Evolutionary conservation across 2,113 vertebrate species (phyloP), one percentile per base, ranked within the genome.

Genomic region (Pteruthius melanotis): DNA sequence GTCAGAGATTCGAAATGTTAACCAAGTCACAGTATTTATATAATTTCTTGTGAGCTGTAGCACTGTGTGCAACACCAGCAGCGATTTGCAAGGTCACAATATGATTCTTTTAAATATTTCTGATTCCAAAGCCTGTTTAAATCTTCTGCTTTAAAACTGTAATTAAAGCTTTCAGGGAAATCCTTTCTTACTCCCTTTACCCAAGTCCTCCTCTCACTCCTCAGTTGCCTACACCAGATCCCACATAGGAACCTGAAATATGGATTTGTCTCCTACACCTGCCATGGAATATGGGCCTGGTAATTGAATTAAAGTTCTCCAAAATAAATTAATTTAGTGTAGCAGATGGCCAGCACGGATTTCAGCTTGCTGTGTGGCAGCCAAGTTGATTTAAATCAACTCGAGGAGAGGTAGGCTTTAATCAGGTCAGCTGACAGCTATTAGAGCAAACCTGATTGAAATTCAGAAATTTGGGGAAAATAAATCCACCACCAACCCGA

Each of bases 361-460:
- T 97, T 97, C 77, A 93, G 59, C 95, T 94, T 26, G 57, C 92
- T 95, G 68, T 50, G 86, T 93, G 86, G 68, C 90, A 96, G 84
- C 82, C 92, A 94, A 97, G 86, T 56, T 95, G 75, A 95, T 93
- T 97, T 97, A 97, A 97, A 97, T 94, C 95, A 97, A 40, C 78
- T 61, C 7, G 33, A 89, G 83, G 88, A 91, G 89, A 95, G 76
- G 91, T 69, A 70, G 2, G 27, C 63, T 97, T 96, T 96, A 97
- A 96, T 95, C 93, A 95, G 93, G 93, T 97, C 96, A 98, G 93
- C 87, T 69, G 93, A 96, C 87, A 95, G 77, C 95, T 95, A 91
- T 90, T 96, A 95, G 50, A 94, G 87, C 59, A 95, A 95, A 89
- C 45, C 82, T 61, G 79, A 92, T 20, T 70, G 72, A 94, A 97